Conservation (phyloP, 2,888 invertebrate species). For the Bugula neritina region DNA sequence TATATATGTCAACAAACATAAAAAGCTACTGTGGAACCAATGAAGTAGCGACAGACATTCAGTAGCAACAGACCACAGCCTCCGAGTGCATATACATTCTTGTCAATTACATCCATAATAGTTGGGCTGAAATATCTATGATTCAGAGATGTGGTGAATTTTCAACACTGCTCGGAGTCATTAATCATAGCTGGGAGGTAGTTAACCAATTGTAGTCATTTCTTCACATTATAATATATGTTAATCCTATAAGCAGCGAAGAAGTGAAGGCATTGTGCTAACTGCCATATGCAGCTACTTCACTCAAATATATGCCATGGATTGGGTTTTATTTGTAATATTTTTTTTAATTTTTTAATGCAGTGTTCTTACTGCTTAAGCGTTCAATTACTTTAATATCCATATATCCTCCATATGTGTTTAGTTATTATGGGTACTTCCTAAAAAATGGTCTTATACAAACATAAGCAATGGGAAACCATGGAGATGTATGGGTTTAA, state of each 20-base stretch:
- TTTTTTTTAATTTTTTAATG: too few relatives aligned
- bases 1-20: too few relatives aligned
- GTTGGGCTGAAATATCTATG: not conserved
- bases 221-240: slow-evolving; percentile 2
- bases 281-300: not conserved
- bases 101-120: not conserved
- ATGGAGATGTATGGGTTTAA: too few relatives aligned
- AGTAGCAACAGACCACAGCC: not conserved
- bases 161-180: not conserved
- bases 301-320: too few relatives aligned
- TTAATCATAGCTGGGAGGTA: not conserved
- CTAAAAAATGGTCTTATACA: too few relatives aligned
- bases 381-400: too few relatives aligned
- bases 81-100: not conserved
- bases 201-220: not conserved
- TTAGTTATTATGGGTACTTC: too few relatives aligned
- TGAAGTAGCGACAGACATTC: not conserved
- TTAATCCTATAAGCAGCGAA: slow-evolving; percentile 6
- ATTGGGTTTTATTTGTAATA: too few relatives aligned
- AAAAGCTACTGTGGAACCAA: too few relatives aligned
- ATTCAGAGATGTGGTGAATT: not conserved
- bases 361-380: too few relatives aligned
- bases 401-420: too few relatives aligned
- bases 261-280: not conserved
- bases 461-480: too few relatives aligned